Evolutionary conservation across 2,797 vertebrate species (phyloP).

Genomic region (Poliocrania exsul): DNA sequence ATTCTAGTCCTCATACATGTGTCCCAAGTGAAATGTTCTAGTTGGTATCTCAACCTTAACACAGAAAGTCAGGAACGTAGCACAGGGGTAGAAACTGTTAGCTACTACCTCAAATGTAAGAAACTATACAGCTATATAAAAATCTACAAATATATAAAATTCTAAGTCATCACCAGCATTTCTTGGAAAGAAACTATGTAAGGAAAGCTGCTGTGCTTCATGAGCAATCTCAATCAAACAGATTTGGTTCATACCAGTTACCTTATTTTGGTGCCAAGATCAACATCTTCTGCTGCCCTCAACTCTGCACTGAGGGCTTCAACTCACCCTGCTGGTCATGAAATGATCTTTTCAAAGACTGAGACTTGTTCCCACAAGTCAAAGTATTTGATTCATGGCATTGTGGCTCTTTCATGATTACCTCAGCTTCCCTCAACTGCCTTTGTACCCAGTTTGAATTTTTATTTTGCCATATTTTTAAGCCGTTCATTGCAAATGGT

Average conservation of each 20-base stretch:
- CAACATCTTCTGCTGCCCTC: neutral
- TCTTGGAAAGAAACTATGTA: neutral
- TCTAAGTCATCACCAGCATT: neutral
- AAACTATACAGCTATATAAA: too few relatives aligned
- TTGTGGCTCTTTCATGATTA: neutral
- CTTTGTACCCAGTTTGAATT: neutral
- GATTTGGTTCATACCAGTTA: neutral
- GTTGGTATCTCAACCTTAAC: too few relatives aligned
- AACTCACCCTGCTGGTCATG: neutral
- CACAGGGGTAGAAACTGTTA: too few relatives aligned
- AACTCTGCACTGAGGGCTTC: neutral
- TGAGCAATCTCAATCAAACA: neutral
- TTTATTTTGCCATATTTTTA: neutral
- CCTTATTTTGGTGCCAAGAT: neutral
- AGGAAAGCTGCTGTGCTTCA: neutral
- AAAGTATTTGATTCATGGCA: neutral
- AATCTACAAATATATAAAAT: too few relatives aligned
- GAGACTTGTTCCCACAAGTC: neutral
- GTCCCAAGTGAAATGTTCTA: too few relatives aligned
- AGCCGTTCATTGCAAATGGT: neutral
- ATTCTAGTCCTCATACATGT: too few relatives aligned
- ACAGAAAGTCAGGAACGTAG: too few relatives aligned
- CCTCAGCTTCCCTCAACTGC: neutral
- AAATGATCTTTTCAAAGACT: neutral
- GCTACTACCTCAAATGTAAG: too few relatives aligned